Percentiles rank a stretch among this genome's conserved stretches.
These are phyloP conservation scores for Bugula neritina DNA, from an alignment of 2,888 invertebrate genomes.

Conservation along the genomic window DNA sequence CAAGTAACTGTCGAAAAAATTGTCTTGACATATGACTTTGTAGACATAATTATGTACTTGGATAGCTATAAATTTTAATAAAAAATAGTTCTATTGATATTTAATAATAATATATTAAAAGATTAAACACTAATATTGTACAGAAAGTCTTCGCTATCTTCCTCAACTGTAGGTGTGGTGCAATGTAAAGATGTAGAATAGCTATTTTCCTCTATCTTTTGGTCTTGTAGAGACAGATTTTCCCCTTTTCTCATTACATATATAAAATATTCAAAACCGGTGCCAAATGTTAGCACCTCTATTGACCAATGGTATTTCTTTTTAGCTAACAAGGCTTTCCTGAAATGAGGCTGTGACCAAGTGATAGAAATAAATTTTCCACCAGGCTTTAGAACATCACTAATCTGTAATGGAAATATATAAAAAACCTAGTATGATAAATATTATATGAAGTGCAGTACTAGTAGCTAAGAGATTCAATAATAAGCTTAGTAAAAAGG, in stretches of 20 bases:
- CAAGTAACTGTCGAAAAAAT: no score
- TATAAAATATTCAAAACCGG: slow-evolving; percentile 34
- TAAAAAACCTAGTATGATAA: no score
- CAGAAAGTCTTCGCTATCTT: slow-evolving; percentile 3
- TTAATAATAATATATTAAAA: no score
- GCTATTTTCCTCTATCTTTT: background rate
- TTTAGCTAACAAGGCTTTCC: slow-evolving; percentile 43
- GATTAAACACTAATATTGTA: background rate
- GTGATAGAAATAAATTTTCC: slow-evolving; percentile 53
- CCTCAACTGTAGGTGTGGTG: background rate
- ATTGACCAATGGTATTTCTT: slow-evolving; percentile 36
- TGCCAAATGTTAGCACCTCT: slow-evolving; percentile 38
- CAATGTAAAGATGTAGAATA: background rate
- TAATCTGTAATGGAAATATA: slow-evolving; percentile 30
- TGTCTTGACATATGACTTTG: no score
- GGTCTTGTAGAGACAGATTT: slow-evolving; percentile 30
- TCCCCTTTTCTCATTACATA: slow-evolving; percentile 39
- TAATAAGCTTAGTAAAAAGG: no score
- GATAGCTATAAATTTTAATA: no score
- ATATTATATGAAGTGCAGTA: no score
- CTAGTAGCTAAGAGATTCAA: no score
- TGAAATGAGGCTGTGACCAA: slow-evolving; percentile 55
- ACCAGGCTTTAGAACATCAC: slow-evolving; percentile 37
- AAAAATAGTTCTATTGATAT: no score
- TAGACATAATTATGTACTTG: no score